Conservation (phyloP, 2,113 vertebrate genomes). For the Mobula hypostoma region DNA sequence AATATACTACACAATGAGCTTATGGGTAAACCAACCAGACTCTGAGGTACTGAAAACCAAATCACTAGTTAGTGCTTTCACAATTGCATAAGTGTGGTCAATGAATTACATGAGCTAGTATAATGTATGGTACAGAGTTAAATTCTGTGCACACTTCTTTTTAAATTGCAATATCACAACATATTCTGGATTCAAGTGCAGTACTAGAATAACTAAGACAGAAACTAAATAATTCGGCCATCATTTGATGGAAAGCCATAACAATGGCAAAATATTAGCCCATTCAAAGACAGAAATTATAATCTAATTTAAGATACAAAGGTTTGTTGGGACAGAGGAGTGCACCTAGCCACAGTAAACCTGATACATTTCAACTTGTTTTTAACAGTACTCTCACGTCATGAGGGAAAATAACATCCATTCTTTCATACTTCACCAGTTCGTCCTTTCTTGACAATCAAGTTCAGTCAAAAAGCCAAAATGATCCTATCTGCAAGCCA, state of each 20-base stretch:
- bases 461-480: not conserved
- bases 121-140: not conserved
- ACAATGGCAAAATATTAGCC: not conserved
- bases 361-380: not conserved
- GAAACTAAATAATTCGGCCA: not conserved
- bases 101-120: not conserved
- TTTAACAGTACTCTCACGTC: not conserved
- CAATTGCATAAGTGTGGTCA: not conserved
- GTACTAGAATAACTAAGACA: not conserved
- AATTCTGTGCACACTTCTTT: not conserved
- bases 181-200: not conserved
- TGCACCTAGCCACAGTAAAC: not conserved
- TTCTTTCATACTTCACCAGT: too few relatives aligned
- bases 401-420: not conserved
- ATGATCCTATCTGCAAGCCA: not conserved
- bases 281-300: not conserved
- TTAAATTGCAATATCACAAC: not conserved
- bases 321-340: not conserved
- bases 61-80: conserved; percentile 37
- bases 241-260: not conserved
- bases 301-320: not conserved
- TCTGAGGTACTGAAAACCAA: too few relatives aligned
- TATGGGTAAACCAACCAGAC: too few relatives aligned
- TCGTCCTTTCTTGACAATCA: not conserved
- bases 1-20: too few relatives aligned